Conservation (phyloP, 2,113 vertebrate genomes). For the Neolamprologus hecqui region DNA sequence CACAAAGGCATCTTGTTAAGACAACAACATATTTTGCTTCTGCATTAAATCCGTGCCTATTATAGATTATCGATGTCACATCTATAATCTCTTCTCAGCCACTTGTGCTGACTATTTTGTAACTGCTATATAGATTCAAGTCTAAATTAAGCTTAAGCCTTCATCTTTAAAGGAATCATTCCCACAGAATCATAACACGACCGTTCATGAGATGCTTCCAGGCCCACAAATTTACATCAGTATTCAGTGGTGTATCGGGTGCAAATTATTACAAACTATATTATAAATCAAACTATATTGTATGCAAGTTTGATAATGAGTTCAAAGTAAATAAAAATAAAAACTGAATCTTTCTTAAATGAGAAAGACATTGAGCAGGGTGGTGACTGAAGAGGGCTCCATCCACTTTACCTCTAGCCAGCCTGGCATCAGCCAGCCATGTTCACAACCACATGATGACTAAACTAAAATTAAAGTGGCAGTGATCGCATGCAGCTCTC, state of each 20-base stretch:
- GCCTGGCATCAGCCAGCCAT: slow-evolving; percentile 9
- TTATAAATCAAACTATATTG: background rate
- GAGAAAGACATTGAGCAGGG: background rate
- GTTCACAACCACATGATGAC: slow-evolving; percentile 31
- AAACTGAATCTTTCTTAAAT: background rate
- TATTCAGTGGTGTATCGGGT: background rate
- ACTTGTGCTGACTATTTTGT: background rate
- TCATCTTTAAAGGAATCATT: background rate
- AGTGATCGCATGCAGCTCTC: slow-evolving; percentile 40
- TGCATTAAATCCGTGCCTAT: background rate
- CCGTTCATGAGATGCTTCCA: background rate
- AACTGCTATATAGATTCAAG: background rate
- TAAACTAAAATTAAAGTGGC: slow-evolving; percentile 45
- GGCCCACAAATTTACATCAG: background rate
- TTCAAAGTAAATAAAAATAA: background rate
- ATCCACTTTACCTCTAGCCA: background rate
- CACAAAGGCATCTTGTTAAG: background rate
- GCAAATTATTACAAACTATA: background rate
- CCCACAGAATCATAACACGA: background rate
- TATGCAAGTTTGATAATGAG: background rate
- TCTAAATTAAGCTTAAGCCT: background rate
- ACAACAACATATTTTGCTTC: background rate
- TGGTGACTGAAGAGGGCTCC: background rate
- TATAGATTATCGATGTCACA: background rate
- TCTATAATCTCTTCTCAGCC: background rate